A percentile compares a stretch with the other conserved stretches of the same genome.
Evolutionary conservation across 2,113 vertebrate species (phyloP).

Genomic region (Motacilla alba): DNA sequence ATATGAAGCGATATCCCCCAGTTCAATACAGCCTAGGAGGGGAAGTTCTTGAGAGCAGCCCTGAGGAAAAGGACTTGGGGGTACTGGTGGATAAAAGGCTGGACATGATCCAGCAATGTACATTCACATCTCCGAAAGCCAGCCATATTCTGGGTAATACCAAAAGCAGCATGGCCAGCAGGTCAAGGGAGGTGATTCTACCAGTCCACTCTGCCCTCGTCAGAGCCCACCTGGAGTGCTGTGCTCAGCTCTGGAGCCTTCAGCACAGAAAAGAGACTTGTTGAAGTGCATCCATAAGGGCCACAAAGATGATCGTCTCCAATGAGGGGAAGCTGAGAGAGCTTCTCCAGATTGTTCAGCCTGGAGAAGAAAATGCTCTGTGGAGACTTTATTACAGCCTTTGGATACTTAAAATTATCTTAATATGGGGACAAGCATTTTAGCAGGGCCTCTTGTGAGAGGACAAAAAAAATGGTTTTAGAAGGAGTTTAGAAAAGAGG

Average conservation of each 20-base stretch:
- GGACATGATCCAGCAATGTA: neutral
- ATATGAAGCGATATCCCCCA: neutral
- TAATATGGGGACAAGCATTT: neutral
- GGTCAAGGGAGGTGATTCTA: neutral
- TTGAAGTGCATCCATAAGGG: neutral
- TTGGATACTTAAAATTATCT: neutral
- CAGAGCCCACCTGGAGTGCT: neutral
- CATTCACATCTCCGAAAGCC: neutral
- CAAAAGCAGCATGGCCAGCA: neutral
- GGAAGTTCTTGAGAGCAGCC: neutral
- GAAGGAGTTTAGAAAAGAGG: neutral
- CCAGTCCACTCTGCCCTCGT: accelerated
- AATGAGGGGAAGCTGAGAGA: neutral
- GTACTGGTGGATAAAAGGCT: neutral
- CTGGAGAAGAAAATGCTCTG: neutral
- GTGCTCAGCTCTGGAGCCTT: neutral
- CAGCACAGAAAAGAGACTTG: neutral
- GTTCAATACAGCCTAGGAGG: neutral
- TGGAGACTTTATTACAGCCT: neutral
- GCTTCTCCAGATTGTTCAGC: neutral
- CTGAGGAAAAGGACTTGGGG: neutral
- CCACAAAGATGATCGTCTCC: neutral
- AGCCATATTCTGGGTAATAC: neutral
- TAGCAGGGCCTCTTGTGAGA: neutral
- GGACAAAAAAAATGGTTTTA: neutral